phyloP scores from a whole-genome alignment of 2,888 invertebrate species.

The Parapristionchus giblindavisi region DNA sequence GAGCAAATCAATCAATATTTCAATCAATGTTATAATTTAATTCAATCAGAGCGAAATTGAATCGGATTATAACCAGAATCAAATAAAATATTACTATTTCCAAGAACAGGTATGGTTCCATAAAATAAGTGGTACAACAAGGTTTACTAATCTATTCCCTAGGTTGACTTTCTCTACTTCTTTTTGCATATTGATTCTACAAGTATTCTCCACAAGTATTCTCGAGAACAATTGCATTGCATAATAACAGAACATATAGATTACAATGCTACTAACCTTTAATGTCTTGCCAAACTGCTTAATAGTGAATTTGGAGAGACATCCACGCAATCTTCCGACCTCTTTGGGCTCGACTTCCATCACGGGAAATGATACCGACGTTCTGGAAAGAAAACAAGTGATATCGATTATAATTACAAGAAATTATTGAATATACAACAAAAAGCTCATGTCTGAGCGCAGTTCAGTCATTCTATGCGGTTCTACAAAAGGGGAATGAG shows the following conservation, averaged over 20 bases:
- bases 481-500: not conserved
- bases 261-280: conserved; percentile 38
- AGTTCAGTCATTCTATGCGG: not conserved
- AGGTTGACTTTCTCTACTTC: too few relatives aligned
- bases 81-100: too few relatives aligned
- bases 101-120: too few relatives aligned
- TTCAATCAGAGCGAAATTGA: not conserved
- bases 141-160: too few relatives aligned
- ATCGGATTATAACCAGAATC: too few relatives aligned
- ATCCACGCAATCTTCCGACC: conserved; percentile 39
- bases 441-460: not conserved
- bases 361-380: conserved; percentile 44
- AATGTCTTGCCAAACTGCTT: conserved; percentile 37
- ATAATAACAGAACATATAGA: too few relatives aligned
- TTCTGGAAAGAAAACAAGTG: conserved; percentile 37
- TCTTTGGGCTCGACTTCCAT: conserved; percentile 44
- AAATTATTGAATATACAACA: conserved; percentile 5
- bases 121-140: too few relatives aligned
- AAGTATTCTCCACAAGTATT: too few relatives aligned
- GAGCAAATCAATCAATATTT: not conserved
- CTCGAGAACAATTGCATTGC: too few relatives aligned
- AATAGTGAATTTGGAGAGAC: conserved; percentile 23
- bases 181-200: too few relatives aligned
- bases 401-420: not conserved
- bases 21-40: not conserved